Conservation (phyloP, 2,113 vertebrate species). For the Lasiurus cinereus region DNA sequence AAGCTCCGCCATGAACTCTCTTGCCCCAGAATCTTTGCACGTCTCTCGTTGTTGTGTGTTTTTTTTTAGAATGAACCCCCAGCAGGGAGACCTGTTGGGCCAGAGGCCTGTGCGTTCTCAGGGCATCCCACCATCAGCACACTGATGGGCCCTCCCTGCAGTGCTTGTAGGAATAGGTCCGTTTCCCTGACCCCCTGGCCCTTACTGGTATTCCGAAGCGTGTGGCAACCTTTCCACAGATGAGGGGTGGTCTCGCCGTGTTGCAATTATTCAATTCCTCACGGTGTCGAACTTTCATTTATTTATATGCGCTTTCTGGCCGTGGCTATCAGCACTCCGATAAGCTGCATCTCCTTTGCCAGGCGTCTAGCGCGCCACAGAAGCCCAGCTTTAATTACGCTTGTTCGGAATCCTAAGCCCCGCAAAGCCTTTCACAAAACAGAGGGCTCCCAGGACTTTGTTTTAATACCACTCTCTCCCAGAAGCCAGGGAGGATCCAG, state of each 20-base stretch:
- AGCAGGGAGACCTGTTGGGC: background rate
- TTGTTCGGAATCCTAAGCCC: constrained; percentile 59
- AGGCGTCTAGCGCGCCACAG: background rate
- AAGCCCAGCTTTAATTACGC: constrained; percentile 65
- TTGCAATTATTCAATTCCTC: background rate
- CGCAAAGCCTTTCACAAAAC: constrained; percentile 60
- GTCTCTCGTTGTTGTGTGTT: background rate
- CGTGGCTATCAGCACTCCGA: background rate
- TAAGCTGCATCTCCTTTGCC: constrained; percentile 31
- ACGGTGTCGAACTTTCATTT: background rate
- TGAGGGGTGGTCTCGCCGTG: background rate
- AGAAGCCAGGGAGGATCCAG: background rate
- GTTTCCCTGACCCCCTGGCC: background rate
- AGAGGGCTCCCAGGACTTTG: constrained; percentile 23
- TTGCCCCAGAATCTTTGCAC: background rate
- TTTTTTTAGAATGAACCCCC: background rate
- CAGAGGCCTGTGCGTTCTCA: background rate
- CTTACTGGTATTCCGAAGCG: rapidly evolving
- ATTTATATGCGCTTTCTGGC: background rate
- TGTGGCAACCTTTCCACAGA: background rate
- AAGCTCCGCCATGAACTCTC: background rate
- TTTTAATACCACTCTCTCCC: constrained; percentile 21
- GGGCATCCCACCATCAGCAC: background rate
- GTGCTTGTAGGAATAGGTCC: background rate
- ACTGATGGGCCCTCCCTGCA: background rate